Conservation (phyloP, 2,888 invertebrate genomes). For the Tipula lateralis region DNA sequence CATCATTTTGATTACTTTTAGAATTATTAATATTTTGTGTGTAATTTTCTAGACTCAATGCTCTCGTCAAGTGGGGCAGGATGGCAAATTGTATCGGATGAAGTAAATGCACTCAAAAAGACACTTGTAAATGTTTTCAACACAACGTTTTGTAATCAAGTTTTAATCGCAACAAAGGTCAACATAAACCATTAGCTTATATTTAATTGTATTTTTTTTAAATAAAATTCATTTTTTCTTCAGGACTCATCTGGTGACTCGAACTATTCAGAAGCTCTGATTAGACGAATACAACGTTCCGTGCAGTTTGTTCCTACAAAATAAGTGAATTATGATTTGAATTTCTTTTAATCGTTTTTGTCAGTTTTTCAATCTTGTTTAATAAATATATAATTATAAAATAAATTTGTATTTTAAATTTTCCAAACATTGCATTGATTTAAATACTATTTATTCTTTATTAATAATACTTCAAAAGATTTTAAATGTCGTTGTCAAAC, state of each 20-base stretch:
- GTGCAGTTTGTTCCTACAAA: constrained; percentile 69
- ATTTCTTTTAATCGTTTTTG: background rate
- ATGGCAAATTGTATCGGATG: constrained; percentile 58
- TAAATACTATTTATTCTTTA: too few species aligned
- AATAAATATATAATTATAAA: background rate
- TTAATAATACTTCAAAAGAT: too few species aligned
- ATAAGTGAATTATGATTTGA: constrained; percentile 37
- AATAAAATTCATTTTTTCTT: constrained; percentile 37
- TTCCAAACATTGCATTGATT: too few species aligned
- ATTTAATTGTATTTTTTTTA: too few species aligned
- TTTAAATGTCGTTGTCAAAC: too few species aligned
- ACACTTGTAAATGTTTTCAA: constrained; percentile 69
- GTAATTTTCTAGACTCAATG: constrained; percentile 42
- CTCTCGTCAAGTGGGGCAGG: constrained; percentile 50
- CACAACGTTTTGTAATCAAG: constrained; percentile 70
- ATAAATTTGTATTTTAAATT: background rate
- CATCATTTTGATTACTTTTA: background rate
- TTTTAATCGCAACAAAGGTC: constrained; percentile 63
- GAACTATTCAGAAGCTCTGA: constrained; percentile 66
- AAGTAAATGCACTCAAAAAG: constrained; percentile 63
- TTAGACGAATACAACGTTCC: constrained; percentile 73
- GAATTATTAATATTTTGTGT: background rate
- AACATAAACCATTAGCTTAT: constrained; percentile 33
- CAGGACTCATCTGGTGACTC: constrained; percentile 63
- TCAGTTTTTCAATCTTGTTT: background rate